Evolutionary conservation across 37 sponge, comb jelly and placozoan genomes (phyloP).

Genomic region (Halichondria panicea): DNA sequence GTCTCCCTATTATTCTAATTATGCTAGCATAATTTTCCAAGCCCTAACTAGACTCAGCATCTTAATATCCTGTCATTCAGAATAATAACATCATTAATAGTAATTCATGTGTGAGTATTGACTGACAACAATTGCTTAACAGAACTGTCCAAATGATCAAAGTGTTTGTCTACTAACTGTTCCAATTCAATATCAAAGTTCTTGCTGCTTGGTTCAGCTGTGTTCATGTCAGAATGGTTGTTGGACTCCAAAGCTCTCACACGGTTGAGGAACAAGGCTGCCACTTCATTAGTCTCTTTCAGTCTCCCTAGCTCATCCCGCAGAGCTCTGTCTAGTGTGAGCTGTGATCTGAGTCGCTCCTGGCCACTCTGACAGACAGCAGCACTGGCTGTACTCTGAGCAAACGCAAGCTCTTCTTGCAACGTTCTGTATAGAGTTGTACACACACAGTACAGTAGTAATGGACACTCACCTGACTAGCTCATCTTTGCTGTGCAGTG

Average conservation of each 20-base stretch:
- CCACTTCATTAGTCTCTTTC: neutral
- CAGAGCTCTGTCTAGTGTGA: neutral
- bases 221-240: neutral
- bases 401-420: neutral
- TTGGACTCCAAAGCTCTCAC: neutral
- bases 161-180: slow-evolving; percentile 23
- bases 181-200: neutral
- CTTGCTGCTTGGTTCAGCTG: neutral
- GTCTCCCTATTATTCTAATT: too few relatives aligned
- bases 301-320: slow-evolving; percentile 1
- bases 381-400: neutral
- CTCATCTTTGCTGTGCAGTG: slow-evolving; percentile 1
- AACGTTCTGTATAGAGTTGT: neutral
- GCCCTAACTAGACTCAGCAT: too few relatives aligned
- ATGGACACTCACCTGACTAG: slow-evolving; percentile 1
- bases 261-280: too few relatives aligned
- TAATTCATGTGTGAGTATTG: too few relatives aligned
- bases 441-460: neutral
- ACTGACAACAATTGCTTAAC: too few relatives aligned
- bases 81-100: too few relatives aligned
- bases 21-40: too few relatives aligned
- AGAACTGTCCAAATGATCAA: slow-evolving; percentile 18
- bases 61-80: too few relatives aligned
- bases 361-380: neutral
- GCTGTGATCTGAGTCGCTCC: neutral